These are phyloP conservation scores for Cremastobaeus sp. DNA, from an alignment of 2,888 invertebrate species.

Conservation along the genomic window DNA sequence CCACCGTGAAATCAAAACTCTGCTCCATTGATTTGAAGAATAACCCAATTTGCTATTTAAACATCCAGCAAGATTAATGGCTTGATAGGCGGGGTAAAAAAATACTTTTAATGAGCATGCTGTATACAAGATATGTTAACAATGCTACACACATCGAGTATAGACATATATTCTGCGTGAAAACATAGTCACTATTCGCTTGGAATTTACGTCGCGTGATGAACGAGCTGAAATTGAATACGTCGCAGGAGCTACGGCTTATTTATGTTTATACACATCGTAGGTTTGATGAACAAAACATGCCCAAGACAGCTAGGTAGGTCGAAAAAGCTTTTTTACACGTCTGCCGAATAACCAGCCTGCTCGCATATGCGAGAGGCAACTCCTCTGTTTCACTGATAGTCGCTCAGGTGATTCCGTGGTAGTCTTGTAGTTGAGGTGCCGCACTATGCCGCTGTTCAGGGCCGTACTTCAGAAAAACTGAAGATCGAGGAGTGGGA, in stretches of 20 bases:
- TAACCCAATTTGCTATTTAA: no score
- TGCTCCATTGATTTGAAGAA: no score
- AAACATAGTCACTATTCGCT: constrained; percentile 52
- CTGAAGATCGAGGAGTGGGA: constrained; percentile 37
- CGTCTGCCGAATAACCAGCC: constrained; percentile 70
- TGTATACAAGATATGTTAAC: no score
- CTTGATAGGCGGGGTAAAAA: no score
- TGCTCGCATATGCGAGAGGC: constrained; percentile 57
- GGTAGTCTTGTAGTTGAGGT: constrained; percentile 56
- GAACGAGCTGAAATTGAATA: constrained; percentile 57
- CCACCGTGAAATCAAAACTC: constrained; percentile 40
- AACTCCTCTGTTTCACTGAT: constrained; percentile 40
- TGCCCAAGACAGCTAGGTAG: constrained; percentile 63
- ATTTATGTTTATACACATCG: constrained; percentile 65
- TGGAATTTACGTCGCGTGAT: constrained; percentile 62
- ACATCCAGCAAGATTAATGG: no score
- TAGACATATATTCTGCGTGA: constrained; percentile 52
- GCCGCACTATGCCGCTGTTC: constrained; percentile 54
- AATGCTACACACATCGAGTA: constrained; percentile 22
- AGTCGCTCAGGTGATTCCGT: constrained; percentile 62
- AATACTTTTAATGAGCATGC: no score
- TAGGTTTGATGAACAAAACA: constrained; percentile 59
- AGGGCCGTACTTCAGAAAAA: constrained; percentile 63
- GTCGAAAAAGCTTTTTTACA: constrained; percentile 74
- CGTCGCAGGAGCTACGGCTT: constrained; percentile 61